These are phyloP conservation scores for Lepidurus packardi DNA, from an alignment of 1,140 invertebrate species.

Conservation along the genomic window DNA sequence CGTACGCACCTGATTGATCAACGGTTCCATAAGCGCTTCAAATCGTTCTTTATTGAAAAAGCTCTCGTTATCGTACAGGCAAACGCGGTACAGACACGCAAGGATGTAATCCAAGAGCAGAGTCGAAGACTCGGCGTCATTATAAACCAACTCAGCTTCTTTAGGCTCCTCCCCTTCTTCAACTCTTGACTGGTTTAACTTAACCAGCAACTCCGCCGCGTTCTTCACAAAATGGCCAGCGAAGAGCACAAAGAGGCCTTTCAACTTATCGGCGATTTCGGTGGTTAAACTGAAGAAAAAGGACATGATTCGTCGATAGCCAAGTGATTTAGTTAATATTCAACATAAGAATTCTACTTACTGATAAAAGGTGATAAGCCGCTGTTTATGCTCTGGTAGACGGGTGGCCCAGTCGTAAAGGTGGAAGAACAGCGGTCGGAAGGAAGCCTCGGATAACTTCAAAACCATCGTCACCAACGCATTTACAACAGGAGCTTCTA, in stretches of 20 bases:
- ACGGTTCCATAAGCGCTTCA: slow-evolving; percentile 69
- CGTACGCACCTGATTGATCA: slow-evolving; percentile 70
- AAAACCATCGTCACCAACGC: slow-evolving; percentile 69
- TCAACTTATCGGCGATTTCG: slow-evolving; percentile 70
- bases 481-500: slow-evolving; percentile 67
- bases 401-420: slow-evolving; percentile 69
- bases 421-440: slow-evolving; percentile 78
- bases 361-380: slow-evolving; percentile 72
- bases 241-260: slow-evolving; percentile 82
- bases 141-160: slow-evolving; percentile 9
- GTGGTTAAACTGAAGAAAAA: slow-evolving; percentile 59
- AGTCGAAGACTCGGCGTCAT: background rate
- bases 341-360: slow-evolving; percentile 42
- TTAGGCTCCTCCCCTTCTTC: slow-evolving; percentile 35
- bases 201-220: slow-evolving; percentile 59
- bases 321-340: slow-evolving; percentile 36
- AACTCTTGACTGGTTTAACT: slow-evolving; percentile 40
- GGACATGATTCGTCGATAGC: slow-evolving; percentile 38
- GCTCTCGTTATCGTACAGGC: slow-evolving; percentile 68
- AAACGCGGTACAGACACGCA: slow-evolving; percentile 67
- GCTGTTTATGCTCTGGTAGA: slow-evolving; percentile 44
- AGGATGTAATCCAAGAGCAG: slow-evolving; percentile 54
- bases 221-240: slow-evolving; percentile 77
- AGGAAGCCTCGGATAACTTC: slow-evolving; percentile 79
- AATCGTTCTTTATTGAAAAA: slow-evolving; percentile 81